Percentiles rank a stretch among this genome's conserved stretches.
These are phyloP conservation scores for Drosophila pseudotakahashii DNA, from an alignment of 2,888 invertebrate genomes.

Conservation along the genomic window DNA sequence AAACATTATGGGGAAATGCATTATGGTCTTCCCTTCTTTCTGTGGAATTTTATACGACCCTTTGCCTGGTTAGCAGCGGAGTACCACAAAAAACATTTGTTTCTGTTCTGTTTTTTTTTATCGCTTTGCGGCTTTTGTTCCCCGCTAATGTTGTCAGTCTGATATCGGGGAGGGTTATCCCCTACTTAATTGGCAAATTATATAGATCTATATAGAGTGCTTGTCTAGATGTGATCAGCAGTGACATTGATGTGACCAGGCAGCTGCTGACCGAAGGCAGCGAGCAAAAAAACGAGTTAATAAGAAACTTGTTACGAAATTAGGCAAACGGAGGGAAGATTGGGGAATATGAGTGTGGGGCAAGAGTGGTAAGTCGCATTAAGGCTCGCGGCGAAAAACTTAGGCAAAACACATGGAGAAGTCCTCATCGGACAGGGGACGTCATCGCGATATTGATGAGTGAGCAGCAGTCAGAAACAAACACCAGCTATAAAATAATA, in stretches of 20 bases:
- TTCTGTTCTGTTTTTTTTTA: slow-evolving; percentile 19
- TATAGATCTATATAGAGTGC: slow-evolving; percentile 51
- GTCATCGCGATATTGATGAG: slow-evolving; percentile 60
- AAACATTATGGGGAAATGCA: slow-evolving; percentile 48
- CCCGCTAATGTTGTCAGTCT: slow-evolving; percentile 62
- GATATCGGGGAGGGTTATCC: slow-evolving; percentile 60
- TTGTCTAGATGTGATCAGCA: slow-evolving; percentile 77
- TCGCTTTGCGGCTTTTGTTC: slow-evolving; percentile 23
- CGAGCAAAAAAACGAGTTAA: slow-evolving; percentile 48
- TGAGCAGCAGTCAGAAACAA: slow-evolving; percentile 38
- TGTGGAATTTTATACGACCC: slow-evolving; percentile 34
- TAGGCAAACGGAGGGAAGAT: slow-evolving; percentile 48
- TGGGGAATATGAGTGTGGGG: slow-evolving; percentile 3
- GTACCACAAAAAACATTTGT: slow-evolving; percentile 30
- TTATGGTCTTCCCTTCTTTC: slow-evolving; percentile 21
- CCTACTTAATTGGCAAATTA: slow-evolving; percentile 77
- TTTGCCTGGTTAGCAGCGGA: slow-evolving; percentile 38
- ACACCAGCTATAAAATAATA: slow-evolving; percentile 19
- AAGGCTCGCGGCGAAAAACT: slow-evolving; percentile 58
- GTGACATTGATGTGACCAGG: slow-evolving; percentile 71
- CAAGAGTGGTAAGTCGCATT: slow-evolving; percentile 34
- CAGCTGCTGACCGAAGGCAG: slow-evolving; percentile 56
- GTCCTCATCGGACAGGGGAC: slow-evolving; percentile 55
- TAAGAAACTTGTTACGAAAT: slow-evolving; percentile 78
- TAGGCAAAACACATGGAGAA: slow-evolving; percentile 60